phyloP scores from a whole-genome alignment of 2,888 invertebrate species.

The Drosophila emarginata region DNA sequence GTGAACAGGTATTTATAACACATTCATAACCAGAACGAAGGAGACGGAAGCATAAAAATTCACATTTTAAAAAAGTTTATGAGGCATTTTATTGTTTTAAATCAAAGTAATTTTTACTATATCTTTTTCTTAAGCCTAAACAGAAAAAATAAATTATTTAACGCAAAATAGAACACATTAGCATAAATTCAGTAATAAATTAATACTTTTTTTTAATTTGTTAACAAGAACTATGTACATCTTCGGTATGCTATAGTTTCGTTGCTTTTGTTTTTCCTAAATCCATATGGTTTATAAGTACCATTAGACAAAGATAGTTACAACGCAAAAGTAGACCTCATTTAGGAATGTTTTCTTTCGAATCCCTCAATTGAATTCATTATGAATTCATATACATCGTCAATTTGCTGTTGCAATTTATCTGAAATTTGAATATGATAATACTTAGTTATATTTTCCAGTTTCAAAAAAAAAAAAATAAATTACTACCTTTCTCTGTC shows the following conservation, averaged over 20 bases:
- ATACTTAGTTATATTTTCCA: no score
- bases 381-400: constrained; percentile 83
- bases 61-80: not conserved
- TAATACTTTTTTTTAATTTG: constrained; percentile 3
- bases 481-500: constrained; percentile 69
- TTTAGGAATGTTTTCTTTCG: constrained; percentile 34
- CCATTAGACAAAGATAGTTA: not conserved
- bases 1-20: no score
- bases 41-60: no score
- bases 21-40: no score
- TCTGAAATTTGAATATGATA: constrained; percentile 66
- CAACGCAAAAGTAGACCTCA: not conserved
- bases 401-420: constrained; percentile 81
- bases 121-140: not conserved
- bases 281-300: not conserved
- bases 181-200: constrained; percentile 3
- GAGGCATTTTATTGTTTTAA: not conserved
- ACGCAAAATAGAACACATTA: not conserved
- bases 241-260: not conserved
- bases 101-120: not conserved
- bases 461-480: not conserved
- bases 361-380: constrained; percentile 78
- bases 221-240: constrained; percentile 4
- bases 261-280: not conserved
- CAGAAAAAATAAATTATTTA: not conserved